Base-by-base conservation (phyloP, 1,140 invertebrate genomes). In the Trichomalopsis sarcophagae region DNA sequence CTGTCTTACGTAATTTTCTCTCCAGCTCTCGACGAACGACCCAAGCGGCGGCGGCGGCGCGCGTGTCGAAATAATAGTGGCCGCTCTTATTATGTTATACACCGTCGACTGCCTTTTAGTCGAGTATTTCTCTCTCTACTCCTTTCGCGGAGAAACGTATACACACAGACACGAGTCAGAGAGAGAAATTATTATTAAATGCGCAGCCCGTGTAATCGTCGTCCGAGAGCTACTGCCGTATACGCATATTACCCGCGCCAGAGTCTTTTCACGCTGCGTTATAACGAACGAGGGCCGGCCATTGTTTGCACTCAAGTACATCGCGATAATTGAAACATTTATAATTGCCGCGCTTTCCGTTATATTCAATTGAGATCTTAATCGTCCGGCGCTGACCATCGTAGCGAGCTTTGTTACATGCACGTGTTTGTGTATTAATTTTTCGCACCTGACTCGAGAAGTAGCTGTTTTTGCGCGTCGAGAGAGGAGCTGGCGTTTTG, bases 21-120 rank as follows among this genome's bases (percentile, higher is more conserved):
- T 68, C 68, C 44, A 73, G 55, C 55, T 62, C 55, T 62, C 55
- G 17, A n/a, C 6, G 55, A 62, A 6, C 55, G 21, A 62, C 21
- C 21, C 55, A 62, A 62, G 75, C 68, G 21, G 33, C 33, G 30
- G 30, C 36, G 13, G 13, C 33, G 44, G 44, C 13, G 17, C 68
- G 73, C 79, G 79, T 85, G 84, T 85, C 73, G 78, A 85, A 81
- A 85, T 85, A 77, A 85, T 85, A 81, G 69, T 76, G 71, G 66
- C 73, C 73, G 79, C 79, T 84, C 77, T 85, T 69, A 80, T 81
- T 85, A 84, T 84, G 23, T 83, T 77, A 77, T 55, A 77, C 55
- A 77, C 73, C 74, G 33, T 62, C 40, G 36, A 40, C 69, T 81
- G 40, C 44, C 80, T 73, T 73, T 81, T 81, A 74, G 21, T n/a